Base-by-base conservation (phyloP, 2,888 invertebrate genomes). In the Subacronicta megacephala region DNA sequence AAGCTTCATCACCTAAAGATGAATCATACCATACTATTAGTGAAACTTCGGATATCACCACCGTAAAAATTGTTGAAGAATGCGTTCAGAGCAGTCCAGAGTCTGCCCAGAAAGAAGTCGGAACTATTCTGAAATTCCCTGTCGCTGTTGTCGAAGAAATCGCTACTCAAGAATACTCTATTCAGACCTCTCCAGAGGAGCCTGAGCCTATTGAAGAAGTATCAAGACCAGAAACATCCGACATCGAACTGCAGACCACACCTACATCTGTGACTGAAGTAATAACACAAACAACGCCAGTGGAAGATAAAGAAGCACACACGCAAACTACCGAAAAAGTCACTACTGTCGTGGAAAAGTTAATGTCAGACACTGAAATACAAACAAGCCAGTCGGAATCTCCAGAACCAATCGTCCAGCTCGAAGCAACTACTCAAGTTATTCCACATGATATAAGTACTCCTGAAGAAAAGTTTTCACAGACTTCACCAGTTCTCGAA, bases 31-130 rank as follows among this genome's bases (percentile, higher is more conserved):
- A 92, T 71, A 95, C 95, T 3, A 89, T 96, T 54, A 95, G 95
- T 60, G 95, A 95, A 72, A 90, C 88, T 43, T 95, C 95, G 9
- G 95, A 95, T 51, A 93, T 95, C 3, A 93, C 92, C 16, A 95
- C 95, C 6, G 95, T 96, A 0, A 96, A 96, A 90, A 92, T 96
- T 26, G 84, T 96, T 10, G 96, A 96, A 89, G 96, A 96, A 90
- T 93, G 93, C 53, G 71, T 96, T 7, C 86, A 95, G 37, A 92
- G 94, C 16, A 92, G 95, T 51, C 95, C 95, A 15, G 94, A 93
- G 68, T 79, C 80, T 7, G 72, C 85, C 3, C 79, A 89, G 43
- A 83, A 84, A 58, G 95, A 95, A 74, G 92, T 95, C 0, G 88
- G 94, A n/a, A 91, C 94, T 36, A 95, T 95, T 43, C 89, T 96